Evolutionary conservation across 2,797 vertebrate genomes (phyloP), one percentile per base, ranked within the genome.

Genomic region (Trichosurus vulpecula): DNA sequence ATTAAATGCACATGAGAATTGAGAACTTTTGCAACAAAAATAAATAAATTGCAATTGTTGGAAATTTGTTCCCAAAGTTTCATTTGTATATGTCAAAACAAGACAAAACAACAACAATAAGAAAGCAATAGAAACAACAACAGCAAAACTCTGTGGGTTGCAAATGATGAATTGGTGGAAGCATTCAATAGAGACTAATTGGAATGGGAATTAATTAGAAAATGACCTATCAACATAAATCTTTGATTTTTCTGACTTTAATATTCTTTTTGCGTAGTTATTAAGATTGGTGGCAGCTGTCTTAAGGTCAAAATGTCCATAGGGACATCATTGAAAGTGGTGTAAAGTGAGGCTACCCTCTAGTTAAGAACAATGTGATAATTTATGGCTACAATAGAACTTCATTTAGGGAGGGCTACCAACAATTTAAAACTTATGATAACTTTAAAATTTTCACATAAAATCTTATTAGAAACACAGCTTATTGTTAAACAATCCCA

Each of bases 201-300:
- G 54, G 52, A 92, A 90, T 90, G 47, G 54, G 52, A 97, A 61
- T 93, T 97, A 94, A 97, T 97, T 97, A 92, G 96, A 96, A 98
- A 97, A 97, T 90, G 89, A 91, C 87, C 95, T 95, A 98, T 97
- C 94, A 94, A 12, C 93, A 96, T 95, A 92, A 95, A 66, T 95
- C 95, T 97, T 92, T 29, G 95, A 98, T 97, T 97, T 96, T 97
- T 97, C 54, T 95, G 35, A 58, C 74, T 97, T 93, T 96, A 98
- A 98, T 97, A 93, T 14, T 95, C 52, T 95, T 97, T 97, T 95
- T 95, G 55, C 66, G 27, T 58, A 96, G 52, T 90, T 97, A 55
- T n/a, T 97, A 93, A 91, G 96, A 98, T 95, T 95, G 74, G 9
- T 97, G 55, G 93, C 35, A 93, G 89, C 95, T 97, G 96, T 97